Percentiles rank a stretch among this genome's conserved stretches.
Conservation (phyloP, 37 sponge, comb jelly and placozoan genomes). For the Spongilla lacustris region DNA sequence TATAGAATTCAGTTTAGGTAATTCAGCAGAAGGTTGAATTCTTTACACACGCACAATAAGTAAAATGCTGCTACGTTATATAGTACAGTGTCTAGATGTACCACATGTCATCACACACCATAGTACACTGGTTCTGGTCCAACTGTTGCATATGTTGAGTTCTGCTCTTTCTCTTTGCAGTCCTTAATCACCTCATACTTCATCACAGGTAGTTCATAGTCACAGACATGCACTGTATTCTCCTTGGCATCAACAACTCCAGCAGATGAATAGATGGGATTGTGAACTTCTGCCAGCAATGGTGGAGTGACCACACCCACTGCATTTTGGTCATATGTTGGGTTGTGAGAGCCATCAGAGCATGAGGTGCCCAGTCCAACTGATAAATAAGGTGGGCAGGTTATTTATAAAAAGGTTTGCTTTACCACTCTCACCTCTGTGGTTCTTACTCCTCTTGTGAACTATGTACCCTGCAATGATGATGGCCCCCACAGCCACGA, state of each 20-base stretch:
- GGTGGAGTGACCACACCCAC: background rate
- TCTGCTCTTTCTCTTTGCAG: background rate
- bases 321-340: background rate
- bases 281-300: background rate
- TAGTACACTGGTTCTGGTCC: background rate
- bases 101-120: background rate
- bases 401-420: background rate
- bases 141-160: background rate
- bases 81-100: too few relatives aligned
- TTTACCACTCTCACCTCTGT: background rate
- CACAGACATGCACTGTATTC: background rate
- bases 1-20: too few relatives aligned
- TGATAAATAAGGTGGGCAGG: background rate
- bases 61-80: too few relatives aligned
- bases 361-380: background rate
- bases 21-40: too few relatives aligned
- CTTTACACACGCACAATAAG: too few relatives aligned
- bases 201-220: background rate
- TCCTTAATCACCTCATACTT: background rate
- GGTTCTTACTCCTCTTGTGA: background rate
- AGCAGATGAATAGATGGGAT: background rate
- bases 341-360: background rate
- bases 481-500: background rate
- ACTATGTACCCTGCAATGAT: background rate
- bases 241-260: background rate